A percentile compares a stretch with the other conserved stretches of the same genome.
Evolutionary conservation across 1,140 invertebrate species (phyloP).

Genomic region (Doryteuthis pealeii): DNA sequence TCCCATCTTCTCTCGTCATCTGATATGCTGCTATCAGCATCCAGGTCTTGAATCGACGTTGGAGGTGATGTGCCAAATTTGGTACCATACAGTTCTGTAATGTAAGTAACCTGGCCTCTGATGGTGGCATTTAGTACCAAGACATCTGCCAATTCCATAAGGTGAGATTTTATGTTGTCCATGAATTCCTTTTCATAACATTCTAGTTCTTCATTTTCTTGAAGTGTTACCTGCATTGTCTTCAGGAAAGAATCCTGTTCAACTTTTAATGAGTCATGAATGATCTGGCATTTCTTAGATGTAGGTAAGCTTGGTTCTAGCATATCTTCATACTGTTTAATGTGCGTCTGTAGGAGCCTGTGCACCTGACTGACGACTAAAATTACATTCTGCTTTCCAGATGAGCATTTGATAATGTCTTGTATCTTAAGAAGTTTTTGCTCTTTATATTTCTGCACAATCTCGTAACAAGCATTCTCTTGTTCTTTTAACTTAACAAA

Average conservation of each 20-base stretch:
- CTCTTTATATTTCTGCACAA: neutral
- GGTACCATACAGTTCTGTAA: neutral
- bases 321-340: slow-evolving; percentile 10
- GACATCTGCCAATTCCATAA: slow-evolving; percentile 2
- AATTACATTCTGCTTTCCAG: slow-evolving; percentile 1
- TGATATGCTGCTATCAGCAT: neutral
- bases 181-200: neutral
- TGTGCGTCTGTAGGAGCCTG: neutral
- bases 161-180: slow-evolving; percentile 8
- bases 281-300: slow-evolving; percentile 7
- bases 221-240: neutral
- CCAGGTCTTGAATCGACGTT: neutral
- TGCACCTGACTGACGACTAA: slow-evolving; percentile 6
- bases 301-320: neutral
- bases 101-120: slow-evolving; percentile 6
- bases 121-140: slow-evolving; percentile 9
- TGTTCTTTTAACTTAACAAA: slow-evolving; percentile 7
- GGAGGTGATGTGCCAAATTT: neutral
- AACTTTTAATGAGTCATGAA: neutral
- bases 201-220: neutral
- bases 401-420: neutral
- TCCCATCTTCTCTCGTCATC: slow-evolving; percentile 9
- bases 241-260: slow-evolving; percentile 9
- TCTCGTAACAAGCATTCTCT: neutral
- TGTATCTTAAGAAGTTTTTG: slow-evolving; percentile 6